phyloP scores from a whole-genome alignment of 2,797 vertebrate genomes.

The Diceros bicornis region DNA sequence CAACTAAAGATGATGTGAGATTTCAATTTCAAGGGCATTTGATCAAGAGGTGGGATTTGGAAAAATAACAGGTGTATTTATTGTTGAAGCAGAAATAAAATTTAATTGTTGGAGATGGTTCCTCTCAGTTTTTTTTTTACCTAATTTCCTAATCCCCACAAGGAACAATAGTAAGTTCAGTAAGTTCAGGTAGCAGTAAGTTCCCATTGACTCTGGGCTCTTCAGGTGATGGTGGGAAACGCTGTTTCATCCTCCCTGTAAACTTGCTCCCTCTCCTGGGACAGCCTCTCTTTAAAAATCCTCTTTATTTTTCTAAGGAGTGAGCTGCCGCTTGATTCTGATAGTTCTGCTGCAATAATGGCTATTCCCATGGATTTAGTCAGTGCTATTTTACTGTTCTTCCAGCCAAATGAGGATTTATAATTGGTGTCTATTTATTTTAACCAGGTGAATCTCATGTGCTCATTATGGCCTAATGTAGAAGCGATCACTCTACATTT shows the following conservation, averaged over 20 bases:
- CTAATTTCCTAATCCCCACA: neutral
- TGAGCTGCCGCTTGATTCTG: neutral
- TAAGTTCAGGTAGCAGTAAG: neutral
- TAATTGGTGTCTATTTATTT: neutral
- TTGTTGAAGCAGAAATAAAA: constrained; percentile 78
- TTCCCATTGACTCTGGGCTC: neutral
- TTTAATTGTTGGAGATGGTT: constrained; percentile 18
- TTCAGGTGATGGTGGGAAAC: neutral
- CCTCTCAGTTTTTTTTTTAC: neutral
- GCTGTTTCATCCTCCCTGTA: neutral
- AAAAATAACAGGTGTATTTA: constrained; percentile 72
- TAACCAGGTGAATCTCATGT: neutral
- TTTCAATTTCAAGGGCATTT: constrained; percentile 1
- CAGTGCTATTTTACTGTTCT: neutral
- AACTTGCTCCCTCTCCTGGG: neutral
- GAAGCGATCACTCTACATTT: neutral
- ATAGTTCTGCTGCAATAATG: neutral
- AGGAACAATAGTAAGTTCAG: constrained; percentile 8
- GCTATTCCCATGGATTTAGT: neutral
- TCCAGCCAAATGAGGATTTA: neutral
- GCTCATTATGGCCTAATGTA: neutral
- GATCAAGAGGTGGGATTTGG: constrained; percentile 24
- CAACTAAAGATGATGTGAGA: constrained; percentile 24
- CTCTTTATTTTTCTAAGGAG: neutral
- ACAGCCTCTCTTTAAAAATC: neutral